A percentile compares a stretch with the other conserved stretches of the same genome.
Evolutionary conservation across 2,888 invertebrate genomes (phyloP).

Genomic region (Volucella bombylans): DNA sequence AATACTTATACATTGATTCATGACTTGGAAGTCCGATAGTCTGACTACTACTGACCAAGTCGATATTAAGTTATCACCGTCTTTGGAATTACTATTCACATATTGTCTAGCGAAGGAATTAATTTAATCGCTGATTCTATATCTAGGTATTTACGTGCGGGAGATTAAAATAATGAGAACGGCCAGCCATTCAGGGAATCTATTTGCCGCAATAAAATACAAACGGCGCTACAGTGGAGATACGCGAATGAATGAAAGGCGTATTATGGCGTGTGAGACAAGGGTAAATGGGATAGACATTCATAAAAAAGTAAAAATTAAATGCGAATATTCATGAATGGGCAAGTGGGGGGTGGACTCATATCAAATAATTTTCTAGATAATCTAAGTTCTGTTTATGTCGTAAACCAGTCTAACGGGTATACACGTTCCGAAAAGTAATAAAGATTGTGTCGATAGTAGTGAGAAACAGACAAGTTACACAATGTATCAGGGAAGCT

Average conservation of each 20-base stretch:
- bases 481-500: not conserved
- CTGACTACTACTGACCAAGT: not conserved
- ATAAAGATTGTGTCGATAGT: slow-evolving; percentile 11
- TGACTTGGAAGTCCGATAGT: slow-evolving; percentile 2
- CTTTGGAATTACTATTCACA: slow-evolving; percentile 30
- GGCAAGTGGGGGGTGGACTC: not conserved
- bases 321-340: slow-evolving; percentile 19
- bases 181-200: slow-evolving; percentile 41
- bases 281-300: not conserved
- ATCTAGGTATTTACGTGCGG: slow-evolving; percentile 36
- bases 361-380: slow-evolving; percentile 25
- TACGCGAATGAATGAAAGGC: slow-evolving; percentile 8
- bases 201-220: not conserved
- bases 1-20: not conserved
- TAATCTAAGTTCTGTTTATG: slow-evolving; percentile 24
- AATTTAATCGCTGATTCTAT: slow-evolving; percentile 39
- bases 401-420: not conserved
- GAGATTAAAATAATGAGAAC: slow-evolving; percentile 35
- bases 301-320: not conserved
- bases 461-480: not conserved
- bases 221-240: not conserved
- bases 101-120: slow-evolving; percentile 17
- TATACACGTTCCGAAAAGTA: slow-evolving; percentile 33
- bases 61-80: slow-evolving; percentile 1
- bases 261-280: not conserved